Evolutionary conservation across 1,140 invertebrate genomes (phyloP), one percentile per base, ranked within the genome.

Genomic region (Magallana gigas): DNA sequence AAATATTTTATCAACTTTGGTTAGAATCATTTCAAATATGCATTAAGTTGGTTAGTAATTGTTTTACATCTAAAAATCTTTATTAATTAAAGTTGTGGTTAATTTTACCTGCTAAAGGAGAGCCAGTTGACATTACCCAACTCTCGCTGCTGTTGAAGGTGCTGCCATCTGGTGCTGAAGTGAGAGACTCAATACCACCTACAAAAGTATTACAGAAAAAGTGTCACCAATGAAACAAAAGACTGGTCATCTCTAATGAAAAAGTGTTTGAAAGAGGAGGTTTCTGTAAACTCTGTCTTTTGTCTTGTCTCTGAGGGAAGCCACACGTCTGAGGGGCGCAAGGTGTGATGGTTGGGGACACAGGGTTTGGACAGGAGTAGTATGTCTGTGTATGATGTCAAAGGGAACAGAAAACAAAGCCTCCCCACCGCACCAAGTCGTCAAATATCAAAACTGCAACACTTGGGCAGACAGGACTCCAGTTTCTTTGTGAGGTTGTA

Each of bases 151-250:
- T 89, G 16, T 59, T 85, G 71, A 89, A 89, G 59, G 84, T 85
- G 60, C 83, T 84, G 71, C 88, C 88, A 89, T 86, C 88, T 85
- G 83, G 83, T 58, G 88, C 82, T 71, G 88, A 87, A 58, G 86
- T 76, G 64, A 87, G 86, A 62, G 62, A 71, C 48, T 56, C 68
- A 16, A 88, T 56, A 68, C 86, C 88, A 89, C 88, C 88, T 89
- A 59, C 29, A 82, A 57, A 76, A 87, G 57, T 82, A 18, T 71
- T 14, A 71, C 4, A 87, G 58, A 84, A 29, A 59, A 23, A 84
- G 16, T 6, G 57, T 59, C 18, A 23, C 18, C n/a, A 71, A n/a
- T 23, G 57, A 16, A 82, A 85, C 56, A 57, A 9, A 29, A 48
- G 8, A 68, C 62, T 36, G 48, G 29, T 29, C 83, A 84, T 64